Percentiles rank a stretch among this genome's conserved stretches.
phyloP scores from a whole-genome alignment of 2,888 invertebrate genomes.

The Apamea crenata region DNA sequence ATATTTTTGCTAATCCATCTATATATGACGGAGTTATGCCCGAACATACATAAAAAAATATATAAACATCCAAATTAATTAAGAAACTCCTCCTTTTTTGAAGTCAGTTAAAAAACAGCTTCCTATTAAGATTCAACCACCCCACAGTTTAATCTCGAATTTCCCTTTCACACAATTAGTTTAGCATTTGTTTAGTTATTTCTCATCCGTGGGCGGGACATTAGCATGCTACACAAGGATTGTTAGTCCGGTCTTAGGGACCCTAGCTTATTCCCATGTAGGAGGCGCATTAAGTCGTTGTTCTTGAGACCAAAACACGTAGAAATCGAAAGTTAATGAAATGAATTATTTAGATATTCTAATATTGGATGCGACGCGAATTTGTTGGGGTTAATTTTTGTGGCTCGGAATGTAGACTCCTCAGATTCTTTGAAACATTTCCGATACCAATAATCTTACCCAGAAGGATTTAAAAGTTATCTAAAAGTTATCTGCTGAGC shows the following conservation, averaged over 20 bases:
- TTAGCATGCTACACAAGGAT: constrained; percentile 70
- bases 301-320: constrained; percentile 41
- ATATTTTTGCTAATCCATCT: too few relatives aligned
- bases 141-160: constrained; percentile 39
- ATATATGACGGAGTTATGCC: too few relatives aligned
- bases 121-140: background rate
- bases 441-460: too few relatives aligned
- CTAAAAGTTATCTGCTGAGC: too few relatives aligned
- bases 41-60: too few relatives aligned
- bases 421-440: too few relatives aligned
- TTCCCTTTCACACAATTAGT: constrained; percentile 67
- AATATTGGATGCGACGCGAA: constrained; percentile 45
- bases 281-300: constrained; percentile 61
- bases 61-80: too few relatives aligned
- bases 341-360: constrained; percentile 68
- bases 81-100: too few relatives aligned
- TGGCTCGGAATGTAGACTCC: background rate
- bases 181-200: constrained; percentile 56
- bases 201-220: constrained; percentile 66
- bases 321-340: constrained; percentile 68
- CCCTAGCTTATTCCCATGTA: constrained; percentile 57
- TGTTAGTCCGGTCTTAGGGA: constrained; percentile 65
- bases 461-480: too few relatives aligned
- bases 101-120: too few relatives aligned
- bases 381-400: constrained; percentile 31